Conservation (phyloP, 2,797 vertebrate genomes). For the Fistularia tabacaria region DNA sequence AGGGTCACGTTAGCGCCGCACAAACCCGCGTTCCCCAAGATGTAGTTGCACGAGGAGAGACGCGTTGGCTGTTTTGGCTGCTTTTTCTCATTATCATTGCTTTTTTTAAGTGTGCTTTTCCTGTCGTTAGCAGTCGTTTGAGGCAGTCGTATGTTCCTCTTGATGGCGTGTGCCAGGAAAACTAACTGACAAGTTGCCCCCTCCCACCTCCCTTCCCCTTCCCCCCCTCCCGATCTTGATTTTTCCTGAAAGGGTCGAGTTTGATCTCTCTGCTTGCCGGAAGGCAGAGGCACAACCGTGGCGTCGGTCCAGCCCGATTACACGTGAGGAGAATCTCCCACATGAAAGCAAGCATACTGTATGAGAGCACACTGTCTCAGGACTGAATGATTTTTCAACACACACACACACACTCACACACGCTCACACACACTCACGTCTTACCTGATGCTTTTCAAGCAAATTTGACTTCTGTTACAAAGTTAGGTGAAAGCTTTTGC, state of each 20-base stretch:
- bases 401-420: slow-evolving; percentile 14
- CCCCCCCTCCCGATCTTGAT: slow-evolving; percentile 11
- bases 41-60: no score
- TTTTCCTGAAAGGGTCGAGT: slow-evolving; percentile 27
- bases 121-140: slow-evolving; percentile 4
- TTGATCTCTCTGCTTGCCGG: slow-evolving; percentile 41
- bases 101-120: slow-evolving; percentile 46
- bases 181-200: no score
- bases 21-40: background rate
- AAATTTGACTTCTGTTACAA: slow-evolving; percentile 31
- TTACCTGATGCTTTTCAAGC: slow-evolving; percentile 40
- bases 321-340: slow-evolving; percentile 29
- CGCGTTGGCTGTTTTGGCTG: no score
- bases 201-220: no score
- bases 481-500: slow-evolving; percentile 48
- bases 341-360: slow-evolving; percentile 33
- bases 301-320: slow-evolving; percentile 39
- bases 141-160: background rate
- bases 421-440: slow-evolving; percentile 14
- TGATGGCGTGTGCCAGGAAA: no score
- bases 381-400: slow-evolving; percentile 44
- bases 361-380: slow-evolving; percentile 61
- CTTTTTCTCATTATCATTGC: no score
- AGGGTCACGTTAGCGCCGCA: background rate
- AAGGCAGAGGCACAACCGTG: slow-evolving; percentile 58